phyloP scores from a whole-genome alignment of 2,113 vertebrate genomes.

The Bufo bufo region DNA sequence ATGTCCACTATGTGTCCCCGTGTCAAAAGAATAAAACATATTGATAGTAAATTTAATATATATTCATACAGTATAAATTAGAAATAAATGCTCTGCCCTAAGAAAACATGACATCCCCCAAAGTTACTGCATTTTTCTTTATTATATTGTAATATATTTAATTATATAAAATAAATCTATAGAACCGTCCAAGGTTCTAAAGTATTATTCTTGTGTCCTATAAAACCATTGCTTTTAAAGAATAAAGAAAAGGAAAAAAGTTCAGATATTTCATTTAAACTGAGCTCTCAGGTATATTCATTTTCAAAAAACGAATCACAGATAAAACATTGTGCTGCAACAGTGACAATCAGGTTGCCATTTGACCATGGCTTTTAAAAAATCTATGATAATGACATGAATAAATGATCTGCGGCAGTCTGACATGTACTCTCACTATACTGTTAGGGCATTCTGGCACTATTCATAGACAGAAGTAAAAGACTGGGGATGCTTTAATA shows the following conservation, averaged over 20 bases:
- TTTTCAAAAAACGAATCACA: neutral
- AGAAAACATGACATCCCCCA: too few species aligned
- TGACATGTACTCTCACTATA: conserved; percentile 32
- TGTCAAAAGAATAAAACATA: too few species aligned
- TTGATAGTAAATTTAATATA: too few species aligned
- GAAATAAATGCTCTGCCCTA: too few species aligned
- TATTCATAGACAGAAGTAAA: conserved; percentile 50
- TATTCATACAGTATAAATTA: too few species aligned
- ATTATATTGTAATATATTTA: too few species aligned
- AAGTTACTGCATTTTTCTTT: too few species aligned
- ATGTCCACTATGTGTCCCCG: too few species aligned
- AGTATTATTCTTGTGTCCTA: neutral
- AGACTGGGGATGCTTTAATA: conserved; percentile 53
- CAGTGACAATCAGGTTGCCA: conserved; percentile 17
- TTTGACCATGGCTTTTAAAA: conserved; percentile 36
- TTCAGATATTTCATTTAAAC: neutral
- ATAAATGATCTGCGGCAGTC: conserved; percentile 52
- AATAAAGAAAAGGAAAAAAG: neutral
- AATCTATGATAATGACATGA: conserved; percentile 41
- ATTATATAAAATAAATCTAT: neutral
- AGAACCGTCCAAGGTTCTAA: neutral
- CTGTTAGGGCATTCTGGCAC: conserved; percentile 43
- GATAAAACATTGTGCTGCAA: neutral
- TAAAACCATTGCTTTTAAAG: neutral
- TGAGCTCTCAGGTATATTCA: neutral